Evolutionary conservation across 2,888 invertebrate genomes (phyloP).

Genomic region (Apodemia hepburni): DNA sequence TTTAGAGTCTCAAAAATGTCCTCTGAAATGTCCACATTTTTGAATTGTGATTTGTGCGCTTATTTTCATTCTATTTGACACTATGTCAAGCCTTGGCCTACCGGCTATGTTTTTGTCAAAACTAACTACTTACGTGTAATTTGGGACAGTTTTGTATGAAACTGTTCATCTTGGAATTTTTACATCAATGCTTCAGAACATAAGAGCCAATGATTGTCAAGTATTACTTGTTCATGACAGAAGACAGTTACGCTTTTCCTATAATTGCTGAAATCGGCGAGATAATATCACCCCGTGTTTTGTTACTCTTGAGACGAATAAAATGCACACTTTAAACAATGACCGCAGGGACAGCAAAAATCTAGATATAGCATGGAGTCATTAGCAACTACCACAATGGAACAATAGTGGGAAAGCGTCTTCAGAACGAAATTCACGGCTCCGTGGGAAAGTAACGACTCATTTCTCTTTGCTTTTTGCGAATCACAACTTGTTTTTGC

Average conservation of each 20-base stretch:
- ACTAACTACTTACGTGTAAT: no score
- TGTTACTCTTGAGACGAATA: slow-evolving; percentile 7
- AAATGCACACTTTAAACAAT: slow-evolving; percentile 30
- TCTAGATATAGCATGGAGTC: slow-evolving; percentile 53
- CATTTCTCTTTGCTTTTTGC: slow-evolving; percentile 51
- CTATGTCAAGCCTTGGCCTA: no score
- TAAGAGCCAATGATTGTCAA: no score
- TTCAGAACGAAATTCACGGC: slow-evolving; percentile 54
- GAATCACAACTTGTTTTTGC: slow-evolving; percentile 21
- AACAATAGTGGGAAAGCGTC: slow-evolving; percentile 66
- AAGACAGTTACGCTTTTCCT: neutral
- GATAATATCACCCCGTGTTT: neutral
- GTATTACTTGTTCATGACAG: neutral
- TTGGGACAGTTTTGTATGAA: no score
- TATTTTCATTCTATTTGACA: no score
- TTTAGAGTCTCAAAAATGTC: no score
- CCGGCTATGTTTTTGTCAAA: no score
- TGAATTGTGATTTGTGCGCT: no score
- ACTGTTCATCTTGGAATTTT: no score
- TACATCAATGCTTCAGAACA: no score
- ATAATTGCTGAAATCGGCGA: slow-evolving; percentile 1
- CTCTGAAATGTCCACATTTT: no score
- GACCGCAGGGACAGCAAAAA: slow-evolving; percentile 37
- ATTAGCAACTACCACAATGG: slow-evolving; percentile 58
- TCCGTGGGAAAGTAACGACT: slow-evolving; percentile 59